Evolutionary conservation across 2,797 vertebrate genomes (phyloP).

Genomic region (Ammospiza maritima): DNA sequence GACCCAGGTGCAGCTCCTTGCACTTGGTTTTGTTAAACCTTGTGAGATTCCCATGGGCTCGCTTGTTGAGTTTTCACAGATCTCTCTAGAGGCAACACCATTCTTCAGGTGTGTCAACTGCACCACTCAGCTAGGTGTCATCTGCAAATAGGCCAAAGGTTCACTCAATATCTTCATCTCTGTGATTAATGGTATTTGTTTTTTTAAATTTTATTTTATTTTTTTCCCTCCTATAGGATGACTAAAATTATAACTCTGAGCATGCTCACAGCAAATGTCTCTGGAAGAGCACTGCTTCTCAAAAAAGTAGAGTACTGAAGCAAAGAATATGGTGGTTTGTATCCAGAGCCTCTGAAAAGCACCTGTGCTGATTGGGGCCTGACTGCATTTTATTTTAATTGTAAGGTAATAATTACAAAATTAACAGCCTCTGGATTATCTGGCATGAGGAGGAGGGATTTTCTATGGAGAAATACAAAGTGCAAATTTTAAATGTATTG

Average conservation of each 20-base stretch:
- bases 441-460: background rate
- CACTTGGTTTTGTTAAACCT: background rate
- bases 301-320: background rate
- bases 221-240: background rate
- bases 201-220: background rate
- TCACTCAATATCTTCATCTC: background rate
- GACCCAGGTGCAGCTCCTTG: background rate
- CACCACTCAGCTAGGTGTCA: no score
- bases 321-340: background rate
- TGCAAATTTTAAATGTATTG: background rate
- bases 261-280: background rate
- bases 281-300: background rate
- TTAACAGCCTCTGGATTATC: background rate
- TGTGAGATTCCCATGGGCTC: background rate
- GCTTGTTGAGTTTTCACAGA: accelerated
- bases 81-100: no score
- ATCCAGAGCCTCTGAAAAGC: background rate
- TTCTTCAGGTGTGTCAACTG: background rate
- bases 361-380: no score
- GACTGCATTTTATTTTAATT: background rate
- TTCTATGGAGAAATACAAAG: background rate
- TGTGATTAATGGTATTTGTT: background rate
- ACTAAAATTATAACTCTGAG: background rate
- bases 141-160: background rate
- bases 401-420: background rate